Evolutionary conservation across 64 coral and sea anemone species (phyloP).

Genomic region (Catalaphyllia jardinei): DNA sequence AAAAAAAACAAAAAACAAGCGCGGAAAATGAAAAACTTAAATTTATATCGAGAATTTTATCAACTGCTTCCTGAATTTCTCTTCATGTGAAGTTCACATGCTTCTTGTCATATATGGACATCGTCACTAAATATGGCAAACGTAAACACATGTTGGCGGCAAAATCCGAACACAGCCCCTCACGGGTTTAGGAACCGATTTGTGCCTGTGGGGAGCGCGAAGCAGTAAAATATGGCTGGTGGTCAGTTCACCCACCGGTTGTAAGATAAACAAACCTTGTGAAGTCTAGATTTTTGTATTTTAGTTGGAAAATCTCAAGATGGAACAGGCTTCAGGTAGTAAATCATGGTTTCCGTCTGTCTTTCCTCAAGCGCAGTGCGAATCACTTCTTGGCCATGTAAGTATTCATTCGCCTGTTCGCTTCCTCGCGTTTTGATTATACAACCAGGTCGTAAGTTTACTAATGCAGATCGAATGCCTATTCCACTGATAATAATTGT

Average conservation of each 20-base stretch:
- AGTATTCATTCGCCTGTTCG: neutral
- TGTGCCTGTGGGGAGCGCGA: neutral
- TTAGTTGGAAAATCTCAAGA: neutral
- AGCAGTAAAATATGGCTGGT: neutral
- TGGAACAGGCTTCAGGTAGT: slow-evolving; percentile 2
- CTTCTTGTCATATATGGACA: neutral
- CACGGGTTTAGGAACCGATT: neutral
- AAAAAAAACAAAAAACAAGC: neutral
- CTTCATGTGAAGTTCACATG: slow-evolving; percentile 43
- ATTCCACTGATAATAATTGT: neutral
- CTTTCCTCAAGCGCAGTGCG: slow-evolving; percentile 14
- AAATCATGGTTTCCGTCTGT: slow-evolving; percentile 3
- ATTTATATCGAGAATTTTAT: too few relatives aligned
- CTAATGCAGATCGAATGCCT: neutral
- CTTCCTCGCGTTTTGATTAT: neutral
- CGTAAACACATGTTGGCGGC: slow-evolving; percentile 44
- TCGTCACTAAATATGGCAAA: slow-evolving; percentile 17
- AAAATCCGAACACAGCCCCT: slow-evolving; percentile 26
- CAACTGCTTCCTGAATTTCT: too few relatives aligned
- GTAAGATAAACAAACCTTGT: neutral
- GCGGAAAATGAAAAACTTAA: neutral
- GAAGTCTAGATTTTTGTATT: neutral
- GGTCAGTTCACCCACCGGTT: neutral
- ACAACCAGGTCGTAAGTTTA: neutral
- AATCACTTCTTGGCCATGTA: slow-evolving; percentile 17